phyloP scores from a whole-genome alignment of 2,113 vertebrate species.

The Sinocyclocheilus maitianheensis region DNA sequence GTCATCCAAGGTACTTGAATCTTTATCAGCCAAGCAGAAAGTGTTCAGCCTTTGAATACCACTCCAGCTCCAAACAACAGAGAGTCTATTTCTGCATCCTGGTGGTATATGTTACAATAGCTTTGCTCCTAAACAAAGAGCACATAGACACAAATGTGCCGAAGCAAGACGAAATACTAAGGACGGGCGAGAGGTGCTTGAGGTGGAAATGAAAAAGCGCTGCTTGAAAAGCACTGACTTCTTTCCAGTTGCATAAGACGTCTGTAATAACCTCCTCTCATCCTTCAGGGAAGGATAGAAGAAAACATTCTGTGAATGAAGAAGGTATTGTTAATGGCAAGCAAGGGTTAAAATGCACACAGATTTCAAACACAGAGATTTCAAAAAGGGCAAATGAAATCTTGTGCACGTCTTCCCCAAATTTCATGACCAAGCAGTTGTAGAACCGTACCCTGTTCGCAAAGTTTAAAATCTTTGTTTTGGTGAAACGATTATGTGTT shows the following conservation, averaged over 20 bases:
- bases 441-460: background rate
- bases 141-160: constrained; percentile 51
- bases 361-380: background rate
- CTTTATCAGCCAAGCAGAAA: constrained; percentile 47
- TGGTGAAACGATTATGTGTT: too few relatives aligned
- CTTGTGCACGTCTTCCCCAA: background rate
- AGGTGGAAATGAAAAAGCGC: constrained; percentile 71
- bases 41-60: constrained; percentile 36
- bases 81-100: constrained; percentile 53
- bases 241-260: constrained; percentile 58
- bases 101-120: constrained; percentile 58
- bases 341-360: constrained; percentile 20
- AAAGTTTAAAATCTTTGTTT: background rate
- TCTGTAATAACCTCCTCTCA: constrained; percentile 55
- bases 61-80: constrained; percentile 38
- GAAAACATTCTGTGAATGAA: constrained; percentile 28
- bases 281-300: constrained; percentile 52
- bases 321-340: constrained; percentile 31
- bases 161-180: constrained; percentile 38
- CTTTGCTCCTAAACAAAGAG: constrained; percentile 52
- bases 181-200: constrained; percentile 56
- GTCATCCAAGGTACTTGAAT: constrained; percentile 37
- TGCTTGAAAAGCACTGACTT: constrained; percentile 67
- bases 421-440: background rate
- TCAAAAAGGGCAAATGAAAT: background rate